These are phyloP conservation scores for Phycodurus eques DNA, from an alignment of 2,113 vertebrate genomes.

Conservation along the genomic window DNA sequence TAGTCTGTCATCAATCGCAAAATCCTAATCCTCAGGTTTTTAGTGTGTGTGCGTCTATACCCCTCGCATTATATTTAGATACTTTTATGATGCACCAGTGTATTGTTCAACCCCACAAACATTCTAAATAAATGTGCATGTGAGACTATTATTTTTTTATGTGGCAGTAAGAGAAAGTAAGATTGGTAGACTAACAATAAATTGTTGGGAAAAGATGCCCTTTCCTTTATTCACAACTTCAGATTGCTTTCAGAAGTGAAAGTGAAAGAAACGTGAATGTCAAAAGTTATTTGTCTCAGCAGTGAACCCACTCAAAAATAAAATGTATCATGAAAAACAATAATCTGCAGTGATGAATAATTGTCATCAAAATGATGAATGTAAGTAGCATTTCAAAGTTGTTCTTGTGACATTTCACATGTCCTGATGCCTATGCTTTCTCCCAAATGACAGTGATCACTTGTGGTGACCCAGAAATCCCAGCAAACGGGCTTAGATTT, in stretches of 20 bases:
- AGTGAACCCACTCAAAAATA: neutral
- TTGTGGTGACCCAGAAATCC: slow-evolving; percentile 91
- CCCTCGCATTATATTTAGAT: neutral
- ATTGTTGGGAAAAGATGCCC: neutral
- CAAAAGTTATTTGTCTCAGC: neutral
- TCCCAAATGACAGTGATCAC: slow-evolving; percentile 82
- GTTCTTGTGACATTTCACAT: neutral
- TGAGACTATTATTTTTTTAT: slow-evolving; percentile 1
- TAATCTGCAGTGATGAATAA: neutral
- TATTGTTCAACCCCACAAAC: slow-evolving; percentile 10
- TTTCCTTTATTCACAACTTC: neutral
- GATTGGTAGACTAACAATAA: slow-evolving; percentile 8
- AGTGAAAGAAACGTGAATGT: neutral
- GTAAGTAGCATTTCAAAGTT: neutral
- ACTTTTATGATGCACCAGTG: neutral
- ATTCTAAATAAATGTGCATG: slow-evolving; percentile 11
- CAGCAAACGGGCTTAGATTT: slow-evolving; percentile 87
- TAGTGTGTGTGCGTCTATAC: neutral
- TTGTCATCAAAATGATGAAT: too few species aligned
- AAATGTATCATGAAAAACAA: neutral
- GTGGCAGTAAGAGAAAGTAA: slow-evolving; percentile 4
- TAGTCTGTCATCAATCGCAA: neutral
- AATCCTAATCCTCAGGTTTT: neutral
- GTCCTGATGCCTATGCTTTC: slow-evolving; percentile 22
- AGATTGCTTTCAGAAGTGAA: neutral